Percentiles rank a stretch among this genome's conserved stretches.
These are phyloP conservation scores for Falcaria lacertinaria DNA, from an alignment of 2,888 invertebrate species.

Conservation along the genomic window DNA sequence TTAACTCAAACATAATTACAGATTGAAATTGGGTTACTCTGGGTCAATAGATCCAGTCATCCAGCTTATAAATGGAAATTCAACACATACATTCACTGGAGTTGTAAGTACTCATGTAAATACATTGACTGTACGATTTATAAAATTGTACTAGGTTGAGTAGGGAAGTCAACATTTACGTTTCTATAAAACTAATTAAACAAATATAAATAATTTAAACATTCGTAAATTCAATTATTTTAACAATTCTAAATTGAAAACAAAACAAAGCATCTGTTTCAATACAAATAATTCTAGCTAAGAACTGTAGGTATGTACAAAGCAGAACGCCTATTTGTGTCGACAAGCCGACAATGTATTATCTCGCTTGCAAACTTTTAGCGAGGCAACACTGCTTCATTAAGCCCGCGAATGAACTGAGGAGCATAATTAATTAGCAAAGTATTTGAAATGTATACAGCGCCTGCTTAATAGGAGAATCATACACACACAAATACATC, in stretches of 20 bases:
- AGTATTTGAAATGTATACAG: slow-evolving; percentile 25
- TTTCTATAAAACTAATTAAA: no score
- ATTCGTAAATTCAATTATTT: background rate
- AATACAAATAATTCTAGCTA: slow-evolving; percentile 15
- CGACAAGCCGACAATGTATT: slow-evolving; percentile 43
- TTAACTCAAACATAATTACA: background rate
- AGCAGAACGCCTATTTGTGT: slow-evolving; percentile 37
- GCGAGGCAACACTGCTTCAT: slow-evolving; percentile 35
- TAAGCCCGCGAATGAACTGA: slow-evolving; percentile 35
- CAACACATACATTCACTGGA: no score
- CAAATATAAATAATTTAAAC: no score
- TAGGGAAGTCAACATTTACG: no score
- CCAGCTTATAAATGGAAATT: no score
- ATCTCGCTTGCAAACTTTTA: slow-evolving; percentile 42
- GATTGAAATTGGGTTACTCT: background rate
- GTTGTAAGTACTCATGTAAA: no score
- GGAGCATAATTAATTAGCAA: slow-evolving; percentile 36
- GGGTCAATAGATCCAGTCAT: no score
- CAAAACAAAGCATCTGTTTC: slow-evolving; percentile 19
- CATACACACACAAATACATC: background rate
- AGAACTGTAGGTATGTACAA: slow-evolving; percentile 25
- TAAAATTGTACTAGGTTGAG: no score
- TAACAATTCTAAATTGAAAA: background rate
- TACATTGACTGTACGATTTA: no score
- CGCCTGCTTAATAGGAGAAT: slow-evolving; percentile 7